Conservation (phyloP, 2,888 invertebrate genomes). For the Caenorhabditis becei region DNA sequence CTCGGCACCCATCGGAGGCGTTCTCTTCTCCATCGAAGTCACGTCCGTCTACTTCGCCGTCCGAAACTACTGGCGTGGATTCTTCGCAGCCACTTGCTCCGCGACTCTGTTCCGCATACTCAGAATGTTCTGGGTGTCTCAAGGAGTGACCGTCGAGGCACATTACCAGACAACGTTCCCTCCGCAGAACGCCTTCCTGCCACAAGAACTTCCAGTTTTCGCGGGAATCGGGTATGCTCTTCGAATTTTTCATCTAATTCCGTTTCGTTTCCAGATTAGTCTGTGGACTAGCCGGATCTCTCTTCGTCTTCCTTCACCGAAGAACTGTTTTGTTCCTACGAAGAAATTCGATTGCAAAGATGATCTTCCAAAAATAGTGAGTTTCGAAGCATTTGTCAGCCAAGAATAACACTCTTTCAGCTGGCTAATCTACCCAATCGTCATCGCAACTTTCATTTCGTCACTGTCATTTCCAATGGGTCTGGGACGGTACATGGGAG, state of each 20-base stretch:
- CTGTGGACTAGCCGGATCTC: conserved; percentile 76
- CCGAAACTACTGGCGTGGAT: conserved; percentile 97
- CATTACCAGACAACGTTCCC: conserved; percentile 88
- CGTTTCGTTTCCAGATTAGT: conserved; percentile 66
- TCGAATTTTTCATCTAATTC: neutral
- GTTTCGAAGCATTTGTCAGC: conserved; percentile 3
- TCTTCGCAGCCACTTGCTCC: conserved; percentile 97
- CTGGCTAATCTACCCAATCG: conserved; percentile 94
- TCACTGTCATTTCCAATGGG: conserved; percentile 94
- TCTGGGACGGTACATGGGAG: conserved; percentile 89
- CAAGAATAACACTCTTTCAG: conserved; percentile 85
- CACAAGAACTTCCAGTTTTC: conserved; percentile 95
- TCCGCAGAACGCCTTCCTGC: conserved; percentile 94
- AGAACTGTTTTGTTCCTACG: conserved; percentile 77
- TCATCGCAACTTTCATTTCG: conserved; percentile 87
- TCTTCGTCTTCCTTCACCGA: conserved; percentile 76
- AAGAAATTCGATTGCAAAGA: conserved; percentile 74
- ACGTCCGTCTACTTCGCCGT: conserved; percentile 99
- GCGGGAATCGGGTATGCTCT: conserved; percentile 91
- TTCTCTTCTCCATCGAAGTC: conserved; percentile 98
- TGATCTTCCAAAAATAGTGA: conserved; percentile 77
- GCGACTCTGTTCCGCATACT: conserved; percentile 92
- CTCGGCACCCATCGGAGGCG: conserved; percentile 97
- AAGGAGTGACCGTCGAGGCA: conserved; percentile 91
- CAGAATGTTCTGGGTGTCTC: conserved; percentile 52